Percentiles rank a stretch among this genome's conserved stretches.
Evolutionary conservation across 1,140 invertebrate genomes (phyloP).

Genomic region (Nymphalis io): DNA sequence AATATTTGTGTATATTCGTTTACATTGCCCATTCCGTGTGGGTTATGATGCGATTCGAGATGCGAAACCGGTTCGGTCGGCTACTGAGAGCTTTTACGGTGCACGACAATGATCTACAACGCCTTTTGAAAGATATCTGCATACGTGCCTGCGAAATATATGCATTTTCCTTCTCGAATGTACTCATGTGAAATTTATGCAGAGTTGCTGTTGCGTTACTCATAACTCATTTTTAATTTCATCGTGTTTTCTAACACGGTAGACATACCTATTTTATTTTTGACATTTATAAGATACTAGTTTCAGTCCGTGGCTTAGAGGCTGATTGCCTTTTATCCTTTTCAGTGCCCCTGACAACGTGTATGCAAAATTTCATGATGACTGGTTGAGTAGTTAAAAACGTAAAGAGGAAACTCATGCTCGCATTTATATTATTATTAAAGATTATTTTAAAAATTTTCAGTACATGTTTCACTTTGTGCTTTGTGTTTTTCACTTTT

Average conservation of each 20-base stretch:
- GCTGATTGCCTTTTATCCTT: too few relatives aligned
- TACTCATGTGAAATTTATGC: slow-evolving; percentile 12
- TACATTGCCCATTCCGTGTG: slow-evolving; percentile 54
- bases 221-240: slow-evolving; percentile 5
- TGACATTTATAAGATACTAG: not conserved
- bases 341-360: too few relatives aligned
- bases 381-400: too few relatives aligned
- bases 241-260: not conserved
- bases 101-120: slow-evolving; percentile 62
- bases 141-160: slow-evolving; percentile 20
- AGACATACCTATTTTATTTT: not conserved
- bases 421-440: too few relatives aligned
- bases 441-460: too few relatives aligned
- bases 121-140: slow-evolving; percentile 47
- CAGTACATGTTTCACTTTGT: too few relatives aligned
- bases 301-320: not conserved
- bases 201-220: not conserved
- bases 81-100: slow-evolving; percentile 63
- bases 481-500: too few relatives aligned
- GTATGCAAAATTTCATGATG: too few relatives aligned
- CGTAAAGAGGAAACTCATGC: too few relatives aligned
- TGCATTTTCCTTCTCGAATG: slow-evolving; percentile 27
- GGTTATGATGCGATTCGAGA: slow-evolving; percentile 40
- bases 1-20: slow-evolving; percentile 35
- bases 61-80: slow-evolving; percentile 51